Evolutionary conservation across 2,113 vertebrate genomes (phyloP), one percentile per base, ranked within the genome.

Genomic region (Eolophus roseicapilla): DNA sequence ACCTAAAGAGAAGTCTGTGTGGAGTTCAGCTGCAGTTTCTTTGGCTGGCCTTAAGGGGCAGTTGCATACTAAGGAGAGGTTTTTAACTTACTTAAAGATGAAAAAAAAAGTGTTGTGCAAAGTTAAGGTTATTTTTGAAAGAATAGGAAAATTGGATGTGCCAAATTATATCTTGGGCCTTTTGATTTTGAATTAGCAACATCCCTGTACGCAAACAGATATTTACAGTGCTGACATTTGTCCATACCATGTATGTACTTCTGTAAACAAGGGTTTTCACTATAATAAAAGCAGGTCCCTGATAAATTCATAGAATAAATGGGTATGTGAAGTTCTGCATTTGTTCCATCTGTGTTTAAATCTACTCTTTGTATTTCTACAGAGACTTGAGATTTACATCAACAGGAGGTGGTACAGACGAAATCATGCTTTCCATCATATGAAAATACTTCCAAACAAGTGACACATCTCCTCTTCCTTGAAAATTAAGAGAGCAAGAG

Each of bases 371-470:
- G 0, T 92, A 5, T 91, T 70, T 89, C 50, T 89, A 60, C 98
- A 99, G 98, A 94, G 98, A 99, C 78, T 78, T 97, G 31, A 98
- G 98, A 76, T 20, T 99, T 55, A 1, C 98, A 17, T 99, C 98
- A 6, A 98, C 98, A 81, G 98, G 98, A 77, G 98, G 15, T 18
- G 98, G 98, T 17, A 96, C 98, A 39, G 99, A 98, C 75, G 98
- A 99, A 96, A 98, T 98, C 73, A 98, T 98, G 98, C 96, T 99
- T 92, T 97, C 97, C 88, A 98, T 99, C 94, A 99, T 99, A 98
- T 99, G 98, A 97, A 97, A 83, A 98, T 47, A 9, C 91, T 99
- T 59, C 98, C 98, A 83, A 98, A 97, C 37, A 98, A 97, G 96
- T 93, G 92, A 97, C 0, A 0, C 11, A 62, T 53, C 75, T 62